Evolutionary conservation across 2,797 vertebrate species (phyloP).

Genomic region (Scolopax rusticola): DNA sequence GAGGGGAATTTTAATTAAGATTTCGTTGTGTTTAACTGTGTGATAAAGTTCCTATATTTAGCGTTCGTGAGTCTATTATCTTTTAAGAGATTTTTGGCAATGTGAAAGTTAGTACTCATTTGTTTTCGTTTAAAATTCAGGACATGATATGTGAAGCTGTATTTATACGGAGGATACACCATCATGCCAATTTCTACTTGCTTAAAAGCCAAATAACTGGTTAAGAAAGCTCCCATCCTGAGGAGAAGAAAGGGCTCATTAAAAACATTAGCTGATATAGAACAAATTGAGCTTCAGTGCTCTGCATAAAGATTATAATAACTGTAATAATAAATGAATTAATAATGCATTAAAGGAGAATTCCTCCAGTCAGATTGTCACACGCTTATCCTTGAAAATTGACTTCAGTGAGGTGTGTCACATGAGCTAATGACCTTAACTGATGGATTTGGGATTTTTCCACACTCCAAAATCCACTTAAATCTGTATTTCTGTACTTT

Average conservation of each 20-base stretch:
- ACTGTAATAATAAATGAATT: slow-evolving; percentile 73
- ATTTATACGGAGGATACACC: background rate
- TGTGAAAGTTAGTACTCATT: background rate
- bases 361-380: slow-evolving; percentile 39
- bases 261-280: slow-evolving; percentile 51
- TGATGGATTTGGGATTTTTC: slow-evolving; percentile 29
- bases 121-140: slow-evolving; percentile 32
- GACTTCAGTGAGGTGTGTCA: slow-evolving; percentile 25
- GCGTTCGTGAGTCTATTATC: background rate
- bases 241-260: slow-evolving; percentile 59
- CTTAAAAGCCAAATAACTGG: slow-evolving; percentile 29
- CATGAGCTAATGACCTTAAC: slow-evolving; percentile 45
- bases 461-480: background rate
- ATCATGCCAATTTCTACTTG: background rate
- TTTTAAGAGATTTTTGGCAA: background rate
- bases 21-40: background rate
- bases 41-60: background rate
- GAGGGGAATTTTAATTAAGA: background rate
- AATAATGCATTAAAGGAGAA: slow-evolving; percentile 66
- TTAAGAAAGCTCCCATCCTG: background rate
- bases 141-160: background rate
- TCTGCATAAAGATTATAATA: slow-evolving; percentile 70
- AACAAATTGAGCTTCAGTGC: slow-evolving; percentile 66
- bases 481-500: background rate
- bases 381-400: slow-evolving; percentile 47